These are phyloP conservation scores for Cotesia congregata DNA, from an alignment of 2,888 invertebrate genomes.

Conservation along the genomic window DNA sequence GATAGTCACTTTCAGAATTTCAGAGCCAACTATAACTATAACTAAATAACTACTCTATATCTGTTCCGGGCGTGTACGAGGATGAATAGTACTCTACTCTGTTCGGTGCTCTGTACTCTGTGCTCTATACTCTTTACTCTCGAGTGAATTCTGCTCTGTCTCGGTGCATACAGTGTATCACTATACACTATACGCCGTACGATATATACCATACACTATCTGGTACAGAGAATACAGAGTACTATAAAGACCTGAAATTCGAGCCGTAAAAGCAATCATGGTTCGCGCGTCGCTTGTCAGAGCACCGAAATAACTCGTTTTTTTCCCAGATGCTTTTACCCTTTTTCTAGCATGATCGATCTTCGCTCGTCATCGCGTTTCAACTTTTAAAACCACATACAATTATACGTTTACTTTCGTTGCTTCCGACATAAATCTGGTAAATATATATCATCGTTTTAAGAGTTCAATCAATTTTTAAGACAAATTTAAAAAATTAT, in stretches of 20 bases:
- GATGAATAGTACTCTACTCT: too few species aligned
- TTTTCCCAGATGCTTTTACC: not conserved
- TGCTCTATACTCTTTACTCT: not conserved
- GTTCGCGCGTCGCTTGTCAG: constrained; percentile 1
- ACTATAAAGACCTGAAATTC: not conserved
- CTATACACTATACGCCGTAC: not conserved
- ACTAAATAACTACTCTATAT: too few species aligned
- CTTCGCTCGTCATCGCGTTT: not conserved
- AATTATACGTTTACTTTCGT: not conserved
- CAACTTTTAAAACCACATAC: not conserved
- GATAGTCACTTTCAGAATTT: not conserved
- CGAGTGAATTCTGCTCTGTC: not conserved
- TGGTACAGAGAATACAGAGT: not conserved
- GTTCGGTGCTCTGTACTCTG: not conserved
- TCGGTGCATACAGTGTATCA: not conserved
- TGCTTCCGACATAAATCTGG: not conserved
- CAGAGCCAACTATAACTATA: not conserved
- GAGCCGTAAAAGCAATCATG: not conserved
- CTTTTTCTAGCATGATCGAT: not conserved
- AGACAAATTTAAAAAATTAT: too few species aligned
- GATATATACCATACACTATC: not conserved
- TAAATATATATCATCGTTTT: too few species aligned
- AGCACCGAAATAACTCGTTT: not conserved
- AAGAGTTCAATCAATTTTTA: too few species aligned
- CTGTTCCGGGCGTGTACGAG: too few species aligned